phyloP scores from a whole-genome alignment of 2,888 invertebrate genomes.

The Sphaerophoria rueppellii region DNA sequence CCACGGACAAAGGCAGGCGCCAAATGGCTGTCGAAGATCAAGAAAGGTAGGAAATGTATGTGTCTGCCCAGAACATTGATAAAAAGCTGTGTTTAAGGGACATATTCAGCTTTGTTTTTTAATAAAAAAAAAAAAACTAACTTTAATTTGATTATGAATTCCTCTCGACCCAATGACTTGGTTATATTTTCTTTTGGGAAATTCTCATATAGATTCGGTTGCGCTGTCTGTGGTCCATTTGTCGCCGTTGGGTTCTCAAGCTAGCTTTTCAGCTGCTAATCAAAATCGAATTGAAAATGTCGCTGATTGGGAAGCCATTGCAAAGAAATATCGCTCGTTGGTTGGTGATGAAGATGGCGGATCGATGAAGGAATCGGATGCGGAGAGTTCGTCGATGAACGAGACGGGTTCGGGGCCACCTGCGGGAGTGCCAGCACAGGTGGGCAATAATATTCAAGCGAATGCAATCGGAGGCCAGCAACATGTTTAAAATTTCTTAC shows the following conservation, averaged over 20 bases:
- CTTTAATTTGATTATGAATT: neutral
- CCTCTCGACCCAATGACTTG: conserved; percentile 57
- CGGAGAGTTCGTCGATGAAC: conserved; percentile 80
- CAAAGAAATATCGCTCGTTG: conserved; percentile 92
- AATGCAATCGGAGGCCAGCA: conserved; percentile 73
- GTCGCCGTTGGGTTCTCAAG: conserved; percentile 92
- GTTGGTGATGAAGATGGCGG: conserved; percentile 85
- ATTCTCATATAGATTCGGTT: conserved; percentile 85
- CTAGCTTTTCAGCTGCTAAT: conserved; percentile 89
- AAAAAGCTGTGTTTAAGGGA: conserved; percentile 60
- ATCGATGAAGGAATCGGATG: conserved; percentile 81
- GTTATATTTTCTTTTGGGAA: conserved; percentile 37
- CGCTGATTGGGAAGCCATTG: conserved; percentile 95
- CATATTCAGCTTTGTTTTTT: conserved; percentile 56
- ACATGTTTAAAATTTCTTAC: conserved; percentile 75
- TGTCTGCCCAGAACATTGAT: conserved; percentile 80
- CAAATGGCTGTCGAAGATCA: conserved; percentile 94
- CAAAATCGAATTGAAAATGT: conserved; percentile 93
- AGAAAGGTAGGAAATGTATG: conserved; percentile 88
- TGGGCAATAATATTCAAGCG: conserved; percentile 79
- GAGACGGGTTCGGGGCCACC: conserved; percentile 76
- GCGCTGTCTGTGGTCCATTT: conserved; percentile 91
- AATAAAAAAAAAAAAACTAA: too few relatives aligned
- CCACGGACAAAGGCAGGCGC: conserved; percentile 93
- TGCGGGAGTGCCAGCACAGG: conserved; percentile 78